These are phyloP conservation scores for Trematocara variabile DNA, from an alignment of 2,113 vertebrate genomes.

Conservation along the genomic window DNA sequence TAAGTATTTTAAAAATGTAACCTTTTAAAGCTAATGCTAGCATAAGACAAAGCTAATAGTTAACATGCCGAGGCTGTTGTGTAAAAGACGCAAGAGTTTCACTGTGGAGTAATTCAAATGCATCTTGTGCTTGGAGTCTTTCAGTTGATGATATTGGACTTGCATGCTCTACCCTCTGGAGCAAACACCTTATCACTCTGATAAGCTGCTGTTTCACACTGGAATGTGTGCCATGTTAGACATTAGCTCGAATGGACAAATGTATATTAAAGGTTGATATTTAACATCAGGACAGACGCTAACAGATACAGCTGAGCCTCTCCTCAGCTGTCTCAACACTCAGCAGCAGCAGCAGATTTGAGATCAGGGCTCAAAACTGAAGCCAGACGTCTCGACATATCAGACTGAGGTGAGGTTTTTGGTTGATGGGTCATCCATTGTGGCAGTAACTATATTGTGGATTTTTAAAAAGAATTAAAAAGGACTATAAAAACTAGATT, in stretches of 20 bases:
- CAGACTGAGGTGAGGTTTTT: constrained; percentile 47
- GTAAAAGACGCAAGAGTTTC: neutral
- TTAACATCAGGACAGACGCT: neutral
- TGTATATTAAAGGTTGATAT: neutral
- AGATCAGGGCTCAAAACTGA: neutral
- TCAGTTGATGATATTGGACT: neutral
- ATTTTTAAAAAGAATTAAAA: constrained; percentile 41
- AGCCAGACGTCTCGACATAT: neutral
- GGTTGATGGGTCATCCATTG: constrained; percentile 74
- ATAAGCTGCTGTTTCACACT: neutral
- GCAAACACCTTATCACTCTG: neutral
- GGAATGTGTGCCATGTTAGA: neutral
- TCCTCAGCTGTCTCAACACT: neutral
- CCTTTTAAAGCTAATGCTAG: neutral
- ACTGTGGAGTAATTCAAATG: neutral
- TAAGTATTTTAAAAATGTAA: neutral
- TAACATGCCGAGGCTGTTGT: neutral
- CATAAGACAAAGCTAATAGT: neutral
- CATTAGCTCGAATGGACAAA: neutral
- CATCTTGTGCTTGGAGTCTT: neutral
- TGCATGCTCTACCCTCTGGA: neutral
- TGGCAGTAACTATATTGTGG: constrained; percentile 83
- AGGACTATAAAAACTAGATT: constrained; percentile 93
- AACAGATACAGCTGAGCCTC: neutral
- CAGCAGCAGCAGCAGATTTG: neutral